These are phyloP conservation scores for Alloplasta piceator DNA, from an alignment of 2,888 invertebrate species.

Conservation along the genomic window DNA sequence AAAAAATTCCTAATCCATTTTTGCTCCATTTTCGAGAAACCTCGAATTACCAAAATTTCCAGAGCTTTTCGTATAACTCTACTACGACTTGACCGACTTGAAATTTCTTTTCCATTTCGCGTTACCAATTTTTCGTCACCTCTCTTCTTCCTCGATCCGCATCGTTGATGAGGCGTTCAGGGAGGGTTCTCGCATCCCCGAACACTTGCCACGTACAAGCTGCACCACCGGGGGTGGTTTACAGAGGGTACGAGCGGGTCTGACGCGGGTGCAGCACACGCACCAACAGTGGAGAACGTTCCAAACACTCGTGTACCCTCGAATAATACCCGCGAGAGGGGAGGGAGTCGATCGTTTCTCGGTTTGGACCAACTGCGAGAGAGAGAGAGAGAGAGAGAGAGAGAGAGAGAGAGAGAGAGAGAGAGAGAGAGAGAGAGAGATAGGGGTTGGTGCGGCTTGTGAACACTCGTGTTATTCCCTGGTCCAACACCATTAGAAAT, in stretches of 20 bases:
- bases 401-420: not conserved
- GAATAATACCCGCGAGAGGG: constrained; percentile 48
- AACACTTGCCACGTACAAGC: constrained; percentile 73
- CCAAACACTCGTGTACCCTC: constrained; percentile 69
- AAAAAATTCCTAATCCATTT: too few species aligned
- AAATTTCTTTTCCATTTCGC: too few species aligned
- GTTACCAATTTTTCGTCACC: not conserved
- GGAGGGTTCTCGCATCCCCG: constrained; percentile 56
- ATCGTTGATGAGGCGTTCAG: constrained; percentile 57
- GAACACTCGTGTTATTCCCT: constrained; percentile 82
- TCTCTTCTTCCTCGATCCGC: constrained; percentile 44
- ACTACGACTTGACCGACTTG: too few species aligned
- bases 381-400: constrained; percentile 52
- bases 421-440: constrained; percentile 49
- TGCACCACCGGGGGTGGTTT: constrained; percentile 63
- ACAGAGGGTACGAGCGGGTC: constrained; percentile 42
- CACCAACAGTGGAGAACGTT: constrained; percentile 68
- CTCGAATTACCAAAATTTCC: too few species aligned
- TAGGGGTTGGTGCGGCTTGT: constrained; percentile 79
- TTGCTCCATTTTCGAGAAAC: too few species aligned
- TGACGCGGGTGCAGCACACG: constrained; percentile 61
- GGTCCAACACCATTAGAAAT: constrained; percentile 76
- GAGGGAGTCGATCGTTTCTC: constrained; percentile 2
- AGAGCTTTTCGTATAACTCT: too few species aligned
- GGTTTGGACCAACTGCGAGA: constrained; percentile 29